Conservation (phyloP, 2,797 vertebrate species). For the Oreochromis mossambicus region DNA sequence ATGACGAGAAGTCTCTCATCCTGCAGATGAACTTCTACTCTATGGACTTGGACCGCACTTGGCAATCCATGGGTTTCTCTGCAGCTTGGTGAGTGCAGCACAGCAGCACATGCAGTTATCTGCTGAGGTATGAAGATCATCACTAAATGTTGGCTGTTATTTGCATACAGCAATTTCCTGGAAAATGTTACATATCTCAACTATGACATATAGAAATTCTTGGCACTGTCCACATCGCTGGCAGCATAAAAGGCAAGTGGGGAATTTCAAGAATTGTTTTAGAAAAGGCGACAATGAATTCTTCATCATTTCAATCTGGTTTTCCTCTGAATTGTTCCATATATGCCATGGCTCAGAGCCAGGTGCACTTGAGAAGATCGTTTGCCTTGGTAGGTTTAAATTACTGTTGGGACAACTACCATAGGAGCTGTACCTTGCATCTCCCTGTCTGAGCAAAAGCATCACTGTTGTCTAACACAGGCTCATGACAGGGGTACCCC, state of each 20-base stretch:
- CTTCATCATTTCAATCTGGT: background rate
- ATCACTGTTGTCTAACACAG: constrained; percentile 40
- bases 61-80: fast-evolving
- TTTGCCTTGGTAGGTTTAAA: constrained; percentile 14
- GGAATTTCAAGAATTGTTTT: background rate
- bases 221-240: background rate
- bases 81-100: background rate
- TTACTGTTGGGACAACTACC: constrained; percentile 16
- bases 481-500: constrained; percentile 54
- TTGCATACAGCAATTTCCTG: background rate
- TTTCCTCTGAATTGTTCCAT: background rate
- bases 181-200: background rate
- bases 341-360: constrained; percentile 3
- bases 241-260: background rate
- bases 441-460: constrained; percentile 37
- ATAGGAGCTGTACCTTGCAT: constrained; percentile 37
- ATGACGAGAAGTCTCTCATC: background rate
- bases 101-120: background rate
- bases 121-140: background rate
- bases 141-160: background rate
- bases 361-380: constrained; percentile 1
- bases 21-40: background rate
- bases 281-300: background rate
- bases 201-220: background rate
- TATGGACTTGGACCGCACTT: background rate